These are phyloP conservation scores for Osedax frankpressi DNA, from an alignment of 2,888 invertebrate genomes.

Conservation along the genomic window DNA sequence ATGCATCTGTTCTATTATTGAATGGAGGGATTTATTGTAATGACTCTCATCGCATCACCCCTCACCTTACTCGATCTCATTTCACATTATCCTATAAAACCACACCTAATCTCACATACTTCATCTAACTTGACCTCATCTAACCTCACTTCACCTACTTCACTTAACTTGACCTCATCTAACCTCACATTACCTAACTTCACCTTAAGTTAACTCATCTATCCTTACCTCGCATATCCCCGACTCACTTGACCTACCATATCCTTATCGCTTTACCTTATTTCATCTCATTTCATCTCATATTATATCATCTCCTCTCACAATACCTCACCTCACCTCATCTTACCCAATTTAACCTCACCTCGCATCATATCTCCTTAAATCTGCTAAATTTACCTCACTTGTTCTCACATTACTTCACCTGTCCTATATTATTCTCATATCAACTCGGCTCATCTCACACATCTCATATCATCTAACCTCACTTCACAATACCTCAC, in stretches of 20 bases:
- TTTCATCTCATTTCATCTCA: background rate
- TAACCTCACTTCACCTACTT: background rate
- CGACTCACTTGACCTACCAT: background rate
- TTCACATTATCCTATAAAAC: no score
- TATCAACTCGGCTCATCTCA: background rate
- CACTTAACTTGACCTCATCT: background rate
- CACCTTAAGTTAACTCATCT: background rate
- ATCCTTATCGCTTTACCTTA: background rate
- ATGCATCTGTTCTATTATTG: background rate
- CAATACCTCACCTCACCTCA: background rate
- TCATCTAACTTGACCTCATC: background rate
- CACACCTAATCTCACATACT: background rate
- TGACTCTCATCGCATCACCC: background rate
- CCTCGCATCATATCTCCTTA: background rate
- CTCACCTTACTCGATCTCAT: background rate
- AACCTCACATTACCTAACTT: background rate
- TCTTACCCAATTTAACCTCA: background rate
- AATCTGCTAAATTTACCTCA: background rate
- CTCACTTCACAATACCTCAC: no score
- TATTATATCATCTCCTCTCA: background rate
- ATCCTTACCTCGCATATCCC: background rate
- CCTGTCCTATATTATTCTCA: background rate
- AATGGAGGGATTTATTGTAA: background rate
- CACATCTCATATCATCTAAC: no score
- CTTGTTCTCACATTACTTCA: background rate